Base-by-base conservation (phyloP, 1,140 invertebrate species). In the Brachionus manjavacas region DNA sequence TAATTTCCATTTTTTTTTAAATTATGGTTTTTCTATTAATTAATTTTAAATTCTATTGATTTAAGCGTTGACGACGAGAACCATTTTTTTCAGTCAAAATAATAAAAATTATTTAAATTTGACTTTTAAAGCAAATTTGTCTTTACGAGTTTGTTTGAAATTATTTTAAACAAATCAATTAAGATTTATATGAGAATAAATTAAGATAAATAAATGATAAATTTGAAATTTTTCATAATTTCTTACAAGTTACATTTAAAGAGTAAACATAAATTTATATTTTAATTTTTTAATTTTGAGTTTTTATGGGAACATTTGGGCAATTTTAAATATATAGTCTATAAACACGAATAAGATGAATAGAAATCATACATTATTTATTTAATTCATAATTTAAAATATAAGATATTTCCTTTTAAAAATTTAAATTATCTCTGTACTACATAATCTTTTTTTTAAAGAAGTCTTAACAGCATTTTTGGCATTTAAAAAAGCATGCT, bases 121-220 rank as follows among this genome's bases (percentile, higher is more conserved):
- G 12, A 46, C 0, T 46, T 46, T 46, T 46, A 46, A 46, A 46
- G 43, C 11, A 46, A 12, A 46, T 46, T 46, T 46, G 43, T 46
- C 43, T 46, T 14, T n/a, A 46, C 43, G 11, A 46, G 43, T n/a
- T 46, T 46, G 43, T 12, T 46, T 46, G 11, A 46, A 46, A 46
- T 46, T 46, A 46, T 46, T 46, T n/a, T 3, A 14, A 46, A 46
- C 1, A 46, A 46, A 60, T 60, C 52, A 23, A 23, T 60, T 60
- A 23, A 60, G 20, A 23, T 60, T 60, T 60, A 1, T 20, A 60
- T 20, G n/a, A 60, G 52, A 60, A 60, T 60, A 60, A 60, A 60
- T 60, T 60, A 60, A 60, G 52, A 60, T 60, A 60, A 60, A 60
- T 60, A 60, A 60, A 60, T 60, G 52, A 60, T 60, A 60, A 60